phyloP scores from a whole-genome alignment of 2,797 vertebrate species.

The Pseudochaenichthys georgianus region DNA sequence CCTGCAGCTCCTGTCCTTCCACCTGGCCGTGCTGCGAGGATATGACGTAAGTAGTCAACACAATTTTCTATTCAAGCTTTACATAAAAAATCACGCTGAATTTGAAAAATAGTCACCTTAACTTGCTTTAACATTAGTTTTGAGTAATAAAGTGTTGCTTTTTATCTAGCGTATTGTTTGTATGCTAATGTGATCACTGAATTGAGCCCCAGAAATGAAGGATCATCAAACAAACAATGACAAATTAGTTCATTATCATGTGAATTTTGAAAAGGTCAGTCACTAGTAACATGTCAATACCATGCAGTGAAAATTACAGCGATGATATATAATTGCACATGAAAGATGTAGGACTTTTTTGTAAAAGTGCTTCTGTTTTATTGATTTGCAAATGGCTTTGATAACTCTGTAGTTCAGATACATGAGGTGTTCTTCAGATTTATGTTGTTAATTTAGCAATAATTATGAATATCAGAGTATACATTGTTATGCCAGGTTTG shows the following conservation, averaged over 20 bases:
- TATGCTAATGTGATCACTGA: conserved; percentile 6
- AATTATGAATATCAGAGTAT: background rate
- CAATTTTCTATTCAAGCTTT: background rate
- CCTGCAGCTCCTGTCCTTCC: conserved; percentile 95
- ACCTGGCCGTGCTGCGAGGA: conserved; percentile 95
- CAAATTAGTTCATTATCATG: background rate
- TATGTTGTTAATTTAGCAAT: background rate
- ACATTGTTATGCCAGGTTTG: background rate
- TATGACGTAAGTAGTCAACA: conserved; percentile 88
- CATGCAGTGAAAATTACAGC: background rate
- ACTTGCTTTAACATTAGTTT: background rate
- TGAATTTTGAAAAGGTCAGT: background rate
- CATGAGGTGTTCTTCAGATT: background rate
- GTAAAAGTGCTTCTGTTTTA: background rate
- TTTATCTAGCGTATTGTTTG: background rate
- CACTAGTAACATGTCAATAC: background rate
- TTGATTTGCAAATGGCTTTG: background rate
- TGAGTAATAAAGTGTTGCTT: background rate
- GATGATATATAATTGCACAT: no score
- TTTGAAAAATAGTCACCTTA: background rate
- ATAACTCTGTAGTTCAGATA: background rate
- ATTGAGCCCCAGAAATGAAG: background rate
- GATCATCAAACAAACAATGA: background rate
- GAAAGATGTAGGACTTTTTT: background rate
- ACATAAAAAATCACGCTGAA: background rate